phyloP scores from a whole-genome alignment of 2,888 invertebrate species.

The Notodonta dromedarius region DNA sequence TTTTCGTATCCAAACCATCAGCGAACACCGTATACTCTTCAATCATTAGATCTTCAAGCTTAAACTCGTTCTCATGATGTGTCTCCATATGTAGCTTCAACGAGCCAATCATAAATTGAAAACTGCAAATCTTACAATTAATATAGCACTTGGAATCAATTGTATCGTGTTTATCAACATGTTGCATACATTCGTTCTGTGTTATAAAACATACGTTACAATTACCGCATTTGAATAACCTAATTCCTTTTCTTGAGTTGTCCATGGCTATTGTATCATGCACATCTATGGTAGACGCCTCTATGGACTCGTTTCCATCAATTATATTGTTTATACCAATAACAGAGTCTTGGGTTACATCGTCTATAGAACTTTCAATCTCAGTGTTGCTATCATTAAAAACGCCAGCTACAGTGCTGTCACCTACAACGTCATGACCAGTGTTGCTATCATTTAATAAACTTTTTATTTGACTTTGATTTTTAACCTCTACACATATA shows the following conservation, averaged over 20 bases:
- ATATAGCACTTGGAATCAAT: slow-evolving; percentile 57
- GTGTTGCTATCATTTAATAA: neutral
- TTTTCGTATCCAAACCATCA: slow-evolving; percentile 14
- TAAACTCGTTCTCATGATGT: slow-evolving; percentile 51
- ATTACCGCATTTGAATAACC: slow-evolving; percentile 41
- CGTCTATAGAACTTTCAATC: neutral
- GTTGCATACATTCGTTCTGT: slow-evolving; percentile 48
- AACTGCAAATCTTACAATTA: slow-evolving; percentile 60
- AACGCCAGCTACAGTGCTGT: neutral
- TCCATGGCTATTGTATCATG: neutral
- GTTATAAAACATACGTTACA: slow-evolving; percentile 59
- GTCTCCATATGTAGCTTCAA: slow-evolving; percentile 49
- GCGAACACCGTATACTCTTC: slow-evolving; percentile 43
- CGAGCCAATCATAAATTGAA: slow-evolving; percentile 54
- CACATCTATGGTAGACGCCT: neutral
- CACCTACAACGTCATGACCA: neutral
- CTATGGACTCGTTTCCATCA: neutral
- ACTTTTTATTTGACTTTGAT: too few species aligned
- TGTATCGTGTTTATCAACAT: slow-evolving; percentile 39
- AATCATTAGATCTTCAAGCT: slow-evolving; percentile 48
- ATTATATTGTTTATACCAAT: neutral
- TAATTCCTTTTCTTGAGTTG: slow-evolving; percentile 11
- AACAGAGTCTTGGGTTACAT: neutral
- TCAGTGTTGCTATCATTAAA: neutral
- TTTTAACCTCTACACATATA: too few species aligned